phyloP scores from a whole-genome alignment of 2,888 invertebrate species.

The Erpobdella octoculata region DNA sequence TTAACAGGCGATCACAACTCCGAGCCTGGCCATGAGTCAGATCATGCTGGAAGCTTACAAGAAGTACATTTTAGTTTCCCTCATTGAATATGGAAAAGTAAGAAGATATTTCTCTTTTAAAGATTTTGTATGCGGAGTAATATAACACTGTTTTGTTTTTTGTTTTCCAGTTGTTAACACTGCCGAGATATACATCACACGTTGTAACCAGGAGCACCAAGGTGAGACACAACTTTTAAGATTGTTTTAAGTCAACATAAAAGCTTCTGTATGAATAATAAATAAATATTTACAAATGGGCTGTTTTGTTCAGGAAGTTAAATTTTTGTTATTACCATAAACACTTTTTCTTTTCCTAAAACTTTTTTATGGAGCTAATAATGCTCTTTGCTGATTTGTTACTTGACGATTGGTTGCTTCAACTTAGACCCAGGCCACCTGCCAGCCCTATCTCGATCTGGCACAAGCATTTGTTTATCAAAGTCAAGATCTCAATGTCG shows the following conservation, averaged over 20 bases:
- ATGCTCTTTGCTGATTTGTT: not conserved
- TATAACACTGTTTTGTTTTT: not conserved
- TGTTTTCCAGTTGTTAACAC: constrained; percentile 55
- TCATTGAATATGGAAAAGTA: constrained; percentile 84
- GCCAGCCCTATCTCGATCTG: constrained; percentile 73
- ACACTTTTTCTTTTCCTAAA: not conserved
- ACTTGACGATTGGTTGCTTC: not conserved
- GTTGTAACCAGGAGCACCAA: constrained; percentile 63
- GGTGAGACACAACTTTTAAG: constrained; percentile 41
- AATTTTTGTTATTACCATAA: no score
- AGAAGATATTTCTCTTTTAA: not conserved
- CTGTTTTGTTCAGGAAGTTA: no score
- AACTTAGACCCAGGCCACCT: constrained; percentile 49
- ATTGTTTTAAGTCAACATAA: not conserved
- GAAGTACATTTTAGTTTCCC: constrained; percentile 83
- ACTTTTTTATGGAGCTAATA: not conserved
- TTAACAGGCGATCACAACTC: constrained; percentile 82
- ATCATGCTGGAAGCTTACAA: constrained; percentile 96
- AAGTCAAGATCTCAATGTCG: constrained; percentile 64
- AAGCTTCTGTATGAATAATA: no score
- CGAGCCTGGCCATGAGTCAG: constrained; percentile 69
- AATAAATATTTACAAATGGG: no score
- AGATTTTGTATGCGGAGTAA: not conserved
- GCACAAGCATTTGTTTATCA: constrained; percentile 71
- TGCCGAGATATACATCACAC: constrained; percentile 86